Evolutionary conservation across 2,888 invertebrate species (phyloP), one percentile per base, ranked within the genome.

Genomic region (Netelia melanura): DNA sequence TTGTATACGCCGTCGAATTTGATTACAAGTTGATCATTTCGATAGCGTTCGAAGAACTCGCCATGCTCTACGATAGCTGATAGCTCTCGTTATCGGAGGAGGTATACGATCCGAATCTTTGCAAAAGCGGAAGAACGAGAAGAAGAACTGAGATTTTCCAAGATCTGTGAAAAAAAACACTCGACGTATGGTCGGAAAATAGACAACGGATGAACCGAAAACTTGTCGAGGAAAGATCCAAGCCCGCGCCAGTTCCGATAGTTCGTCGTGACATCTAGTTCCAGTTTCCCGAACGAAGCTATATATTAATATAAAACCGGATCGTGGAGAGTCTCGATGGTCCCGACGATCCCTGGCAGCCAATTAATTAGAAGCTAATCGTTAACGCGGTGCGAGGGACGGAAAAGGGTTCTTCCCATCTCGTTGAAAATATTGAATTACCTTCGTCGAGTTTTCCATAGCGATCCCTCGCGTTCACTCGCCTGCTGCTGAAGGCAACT

Each of bases 361-460:
- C 58, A 79, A 85, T 79, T 85, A 85, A 81, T 81, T 85, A 81
- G 74, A 84, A 81, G 81, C 78, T 84, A 81, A 81, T 84, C 81
- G 68, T 62, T 67, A 74, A 70, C 61, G 61, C 67, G 62, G 72
- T 48, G 30, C 3, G 21, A 71, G 54, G 44, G 14, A 43, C 44
- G 17, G 11, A 30, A 38, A 48, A 62, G 54, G 38, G 21, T 43
- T 43, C 56, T 44, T 10, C 30, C 62, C 38, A 17, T 52, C 52
- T 48, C 77, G 81, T 64, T 54, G 64, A 65, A 84, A 81, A 81
- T 78, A 81, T 81, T 81, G 64, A 77, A 74, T 81, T 81, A 81
- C 64, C n/a, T 64, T 74, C 52, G 64, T 38, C 74, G 64, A 77
- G 68, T 61, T 81, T 54, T 72, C 71, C 5, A 21, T 71, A 64